Evolutionary conservation across 2,113 vertebrate species (phyloP), one percentile per base, ranked within the genome.

Genomic region (Lycaon pictus): DNA sequence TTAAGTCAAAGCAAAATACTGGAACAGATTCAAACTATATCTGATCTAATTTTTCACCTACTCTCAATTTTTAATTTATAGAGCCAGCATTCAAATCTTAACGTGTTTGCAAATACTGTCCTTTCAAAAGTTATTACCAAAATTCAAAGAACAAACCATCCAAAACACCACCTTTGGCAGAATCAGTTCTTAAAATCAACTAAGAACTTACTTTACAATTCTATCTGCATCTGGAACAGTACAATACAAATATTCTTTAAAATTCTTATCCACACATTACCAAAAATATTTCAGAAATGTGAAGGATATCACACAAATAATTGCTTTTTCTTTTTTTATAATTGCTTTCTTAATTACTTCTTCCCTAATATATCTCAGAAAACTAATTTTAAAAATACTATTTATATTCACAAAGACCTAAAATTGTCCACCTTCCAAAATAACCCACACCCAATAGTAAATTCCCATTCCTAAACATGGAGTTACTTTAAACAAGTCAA

Each of bases 281-380:
- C 19, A 71, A 89, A 97, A 67, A n/a, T 0, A 87, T 32, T 48
- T 96, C 80, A 84, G 29, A 80, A 95, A 90, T 74, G 16, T 65
- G 35, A 94, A 96, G 93, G 56, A 27, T 69, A 71, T 48, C 94
- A 72, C 53, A 92, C 77, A 97, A 96, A 95, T 74, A 35, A 84
- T 25, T 82, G 22, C 83, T n/a, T 27, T 95, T 92, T 88, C 25
- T 80, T 89, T 43, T 43, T 43, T 43, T 43, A 43, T 43, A 43
- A 43, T 43, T 43, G 43, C n/a, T 95, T 92, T 88, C 29, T 80
- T 89, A 16, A 92, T 88, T 0, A 96, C 85, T 71, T 43, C 2
- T 93, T 62, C n/a, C 32, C 17, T 55, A 88, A 80, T 62, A 67
- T 88, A 83, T 15, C 35, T 65, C 74, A 97, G 35, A 97, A 93